phyloP scores from a whole-genome alignment of 2,888 invertebrate species.

The Gymnocheta viridis region DNA sequence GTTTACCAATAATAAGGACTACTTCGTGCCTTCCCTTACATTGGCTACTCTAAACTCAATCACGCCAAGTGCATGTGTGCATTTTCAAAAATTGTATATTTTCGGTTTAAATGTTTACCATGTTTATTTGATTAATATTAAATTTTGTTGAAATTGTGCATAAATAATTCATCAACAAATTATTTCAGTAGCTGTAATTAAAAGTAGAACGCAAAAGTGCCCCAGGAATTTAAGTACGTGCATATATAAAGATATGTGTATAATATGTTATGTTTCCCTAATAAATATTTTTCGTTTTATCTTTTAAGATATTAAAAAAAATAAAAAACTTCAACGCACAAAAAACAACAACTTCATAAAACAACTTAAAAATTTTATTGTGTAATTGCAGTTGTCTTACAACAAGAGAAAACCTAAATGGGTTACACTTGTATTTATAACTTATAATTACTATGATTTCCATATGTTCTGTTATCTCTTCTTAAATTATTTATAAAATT shows the following conservation, averaged over 20 bases:
- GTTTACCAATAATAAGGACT: too few relatives aligned
- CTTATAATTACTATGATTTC: conserved; percentile 47
- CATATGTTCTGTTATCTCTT: conserved; percentile 31
- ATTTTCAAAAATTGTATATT: too few relatives aligned
- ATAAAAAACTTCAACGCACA: background rate
- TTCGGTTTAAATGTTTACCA: background rate
- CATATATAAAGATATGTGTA: too few relatives aligned
- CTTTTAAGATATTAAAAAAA: background rate
- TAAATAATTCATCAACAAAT: background rate
- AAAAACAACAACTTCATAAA: background rate
- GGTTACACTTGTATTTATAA: conserved; percentile 38
- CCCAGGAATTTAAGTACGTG: conserved; percentile 1
- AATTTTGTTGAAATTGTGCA: background rate
- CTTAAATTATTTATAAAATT: conserved; percentile 28
- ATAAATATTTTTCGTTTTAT: conserved; percentile 28
- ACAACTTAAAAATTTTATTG: conserved; percentile 16
- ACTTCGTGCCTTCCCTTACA: too few relatives aligned
- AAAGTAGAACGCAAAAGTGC: conserved; percentile 20
- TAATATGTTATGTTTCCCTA: background rate
- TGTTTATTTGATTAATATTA: background rate
- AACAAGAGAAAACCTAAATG: conserved; percentile 27
- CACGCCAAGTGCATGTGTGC: too few relatives aligned
- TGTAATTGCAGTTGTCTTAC: conserved; percentile 15
- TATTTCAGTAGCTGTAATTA: conserved; percentile 1
- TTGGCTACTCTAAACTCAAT: too few relatives aligned